These are phyloP conservation scores for Calosoma granatense DNA, from an alignment of 1,140 invertebrate genomes.

Conservation along the genomic window DNA sequence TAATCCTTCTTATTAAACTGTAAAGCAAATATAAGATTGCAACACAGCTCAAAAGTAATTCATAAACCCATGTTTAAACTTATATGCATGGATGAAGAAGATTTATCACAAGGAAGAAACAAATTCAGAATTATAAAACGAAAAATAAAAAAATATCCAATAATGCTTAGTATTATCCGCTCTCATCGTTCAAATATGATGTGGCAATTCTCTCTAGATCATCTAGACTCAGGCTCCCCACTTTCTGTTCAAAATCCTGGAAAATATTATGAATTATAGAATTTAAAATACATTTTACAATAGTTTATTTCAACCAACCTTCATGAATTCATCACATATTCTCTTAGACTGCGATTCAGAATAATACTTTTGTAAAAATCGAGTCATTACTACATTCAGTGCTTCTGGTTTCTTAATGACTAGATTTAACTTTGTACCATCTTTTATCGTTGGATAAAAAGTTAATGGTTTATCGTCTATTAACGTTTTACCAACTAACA, in stretches of 20 bases:
- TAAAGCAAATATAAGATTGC: too few relatives aligned
- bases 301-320: constrained; percentile 2
- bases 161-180: not conserved
- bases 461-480: constrained; percentile 37
- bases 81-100: too few relatives aligned
- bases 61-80: too few relatives aligned
- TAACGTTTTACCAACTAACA: constrained; percentile 36
- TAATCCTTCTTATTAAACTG: too few relatives aligned
- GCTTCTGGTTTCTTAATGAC: constrained; percentile 39
- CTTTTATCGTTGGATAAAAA: constrained; percentile 40
- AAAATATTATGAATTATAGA: not conserved
- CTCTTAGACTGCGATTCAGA: constrained; percentile 35
- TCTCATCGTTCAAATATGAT: constrained; percentile 23
- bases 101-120: not conserved
- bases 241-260: constrained; percentile 35
- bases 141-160: not conserved
- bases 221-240: constrained; percentile 38
- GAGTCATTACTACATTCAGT: constrained; percentile 31
- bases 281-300: not conserved
- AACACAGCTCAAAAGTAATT: too few relatives aligned
- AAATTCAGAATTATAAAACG: not conserved
- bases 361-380: constrained; percentile 39
- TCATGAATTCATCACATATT: constrained; percentile 38
- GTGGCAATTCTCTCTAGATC: constrained; percentile 39
- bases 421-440: constrained; percentile 39